Evolutionary conservation across 2,888 invertebrate species (phyloP).

Genomic region (Xylota sylvarum): DNA sequence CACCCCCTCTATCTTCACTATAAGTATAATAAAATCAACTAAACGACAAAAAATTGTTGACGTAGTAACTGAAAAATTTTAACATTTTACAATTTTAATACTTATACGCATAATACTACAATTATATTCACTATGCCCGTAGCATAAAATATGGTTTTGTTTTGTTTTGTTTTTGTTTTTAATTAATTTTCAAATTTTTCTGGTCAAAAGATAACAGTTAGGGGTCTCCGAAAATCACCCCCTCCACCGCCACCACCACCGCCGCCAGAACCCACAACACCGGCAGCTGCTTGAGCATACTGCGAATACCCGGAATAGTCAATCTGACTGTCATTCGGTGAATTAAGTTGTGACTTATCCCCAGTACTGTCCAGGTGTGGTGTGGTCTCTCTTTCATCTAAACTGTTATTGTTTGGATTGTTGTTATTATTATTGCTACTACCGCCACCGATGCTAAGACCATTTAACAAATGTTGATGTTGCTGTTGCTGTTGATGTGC

Average conservation of each 20-base stretch:
- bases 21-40: conserved; percentile 38
- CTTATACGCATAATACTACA: conserved; percentile 66
- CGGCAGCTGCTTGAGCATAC: conserved; percentile 76
- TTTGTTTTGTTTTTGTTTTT: conserved; percentile 1
- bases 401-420: conserved; percentile 79
- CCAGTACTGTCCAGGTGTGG: conserved; percentile 83
- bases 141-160: conserved; percentile 49
- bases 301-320: conserved; percentile 83
- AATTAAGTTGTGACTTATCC: conserved; percentile 83
- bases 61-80: conserved; percentile 39
- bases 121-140: conserved; percentile 60
- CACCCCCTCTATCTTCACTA: conserved; percentile 3
- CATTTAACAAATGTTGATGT: conserved; percentile 82
- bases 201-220: conserved; percentile 85
- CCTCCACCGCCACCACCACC: conserved; percentile 78
- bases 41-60: conserved; percentile 19
- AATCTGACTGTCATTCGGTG: conserved; percentile 83
- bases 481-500: conserved; percentile 82
- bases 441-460: conserved; percentile 79
- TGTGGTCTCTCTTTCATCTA: conserved; percentile 84
- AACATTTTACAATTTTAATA: conserved; percentile 74
- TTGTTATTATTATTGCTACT: conserved; percentile 80
- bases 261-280: conserved; percentile 56
- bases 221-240: conserved; percentile 84
- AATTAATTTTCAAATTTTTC: conserved; percentile 76